Conservation (phyloP, 2,797 vertebrate species). For the Enoplosus armatus region DNA sequence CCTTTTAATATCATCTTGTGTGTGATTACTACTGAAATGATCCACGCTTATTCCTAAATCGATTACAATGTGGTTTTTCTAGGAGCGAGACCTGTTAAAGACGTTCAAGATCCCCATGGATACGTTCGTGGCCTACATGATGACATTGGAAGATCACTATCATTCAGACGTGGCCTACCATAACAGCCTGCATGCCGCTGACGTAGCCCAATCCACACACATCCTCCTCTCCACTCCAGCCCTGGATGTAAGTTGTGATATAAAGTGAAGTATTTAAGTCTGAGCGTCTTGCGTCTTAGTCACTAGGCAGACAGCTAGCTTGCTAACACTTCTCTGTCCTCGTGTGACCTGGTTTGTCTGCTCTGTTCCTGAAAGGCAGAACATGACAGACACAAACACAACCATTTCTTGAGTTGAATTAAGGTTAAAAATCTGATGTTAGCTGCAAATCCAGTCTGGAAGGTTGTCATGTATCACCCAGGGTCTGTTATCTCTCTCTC, state of each 20-base stretch:
- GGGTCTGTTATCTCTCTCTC: neutral
- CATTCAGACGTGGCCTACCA: slow-evolving; percentile 97
- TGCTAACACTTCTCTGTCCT: too few relatives aligned
- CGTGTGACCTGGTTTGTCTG: too few relatives aligned
- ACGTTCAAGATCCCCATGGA: slow-evolving; percentile 96
- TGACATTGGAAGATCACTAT: slow-evolving; percentile 98
- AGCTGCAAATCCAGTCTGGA: too few relatives aligned
- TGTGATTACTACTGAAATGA: neutral
- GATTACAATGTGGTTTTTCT: neutral
- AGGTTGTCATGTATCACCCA: too few relatives aligned
- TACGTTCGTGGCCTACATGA: slow-evolving; percentile 97
- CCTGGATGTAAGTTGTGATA: slow-evolving; percentile 90
- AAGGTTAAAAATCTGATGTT: too few relatives aligned
- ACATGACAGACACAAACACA: too few relatives aligned
- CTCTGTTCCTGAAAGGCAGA: too few relatives aligned
- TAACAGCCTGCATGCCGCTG: slow-evolving; percentile 97
- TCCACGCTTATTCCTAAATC: neutral
- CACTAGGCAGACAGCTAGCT: neutral
- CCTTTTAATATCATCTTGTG: neutral
- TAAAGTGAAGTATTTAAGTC: too few relatives aligned
- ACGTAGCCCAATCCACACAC: slow-evolving; percentile 97
- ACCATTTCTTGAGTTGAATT: too few relatives aligned
- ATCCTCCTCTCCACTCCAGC: slow-evolving; percentile 97
- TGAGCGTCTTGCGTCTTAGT: too few relatives aligned
- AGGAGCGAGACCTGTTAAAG: slow-evolving; percentile 97